Conservation (phyloP, 1,140 invertebrate species). For the Sminthurinus signatus region DNA sequence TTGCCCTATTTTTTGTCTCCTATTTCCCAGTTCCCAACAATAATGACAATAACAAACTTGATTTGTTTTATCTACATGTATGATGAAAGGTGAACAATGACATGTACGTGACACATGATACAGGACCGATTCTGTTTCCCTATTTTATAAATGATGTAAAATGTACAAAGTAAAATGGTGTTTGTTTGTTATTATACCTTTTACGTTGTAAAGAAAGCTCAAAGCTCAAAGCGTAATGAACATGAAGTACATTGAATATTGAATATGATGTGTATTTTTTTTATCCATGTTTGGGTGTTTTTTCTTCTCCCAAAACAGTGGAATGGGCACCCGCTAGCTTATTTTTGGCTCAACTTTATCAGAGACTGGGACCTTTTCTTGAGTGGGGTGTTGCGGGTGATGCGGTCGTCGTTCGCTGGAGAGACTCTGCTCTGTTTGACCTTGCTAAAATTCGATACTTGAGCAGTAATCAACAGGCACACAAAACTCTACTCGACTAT, state of each 20-base stretch:
- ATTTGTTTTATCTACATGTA: no score
- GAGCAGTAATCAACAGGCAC: conserved; percentile 46
- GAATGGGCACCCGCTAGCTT: conserved; percentile 59
- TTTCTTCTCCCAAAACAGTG: conserved; percentile 45
- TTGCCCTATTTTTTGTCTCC: no score
- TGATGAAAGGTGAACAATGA: no score
- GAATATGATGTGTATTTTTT: neutral
- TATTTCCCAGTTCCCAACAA: no score
- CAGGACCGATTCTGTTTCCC: no score
- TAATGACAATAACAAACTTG: no score
- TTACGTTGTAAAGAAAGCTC: no score
- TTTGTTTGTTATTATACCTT: no score
- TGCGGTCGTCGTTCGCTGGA: conserved; percentile 56
- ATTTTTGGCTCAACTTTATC: conserved; percentile 60
- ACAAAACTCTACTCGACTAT: conserved; percentile 53
- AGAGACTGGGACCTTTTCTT: conserved; percentile 59
- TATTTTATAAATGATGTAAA: no score
- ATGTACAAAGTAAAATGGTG: no score
- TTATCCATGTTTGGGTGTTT: neutral
- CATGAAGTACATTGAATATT: neutral
- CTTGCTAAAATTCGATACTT: conserved; percentile 54
- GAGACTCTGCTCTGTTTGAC: conserved; percentile 54
- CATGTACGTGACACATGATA: no score
- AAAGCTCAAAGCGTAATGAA: no score
- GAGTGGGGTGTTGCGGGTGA: conserved; percentile 55